Percentiles rank a stretch among this genome's conserved stretches.
phyloP scores from a whole-genome alignment of 2,888 invertebrate genomes.

The Acanthosepion lycidas region DNA sequence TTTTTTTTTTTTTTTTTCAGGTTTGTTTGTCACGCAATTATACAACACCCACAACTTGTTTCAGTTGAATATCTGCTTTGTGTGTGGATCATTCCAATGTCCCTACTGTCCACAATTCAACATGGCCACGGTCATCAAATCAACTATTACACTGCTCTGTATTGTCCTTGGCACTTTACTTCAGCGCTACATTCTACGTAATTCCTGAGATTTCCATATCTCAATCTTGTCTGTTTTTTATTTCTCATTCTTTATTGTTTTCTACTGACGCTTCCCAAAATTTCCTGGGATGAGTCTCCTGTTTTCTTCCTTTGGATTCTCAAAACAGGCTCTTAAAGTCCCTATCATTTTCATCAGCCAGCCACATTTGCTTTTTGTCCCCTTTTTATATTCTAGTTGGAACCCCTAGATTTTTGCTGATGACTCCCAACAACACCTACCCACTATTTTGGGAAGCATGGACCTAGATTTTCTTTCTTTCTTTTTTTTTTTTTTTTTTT shows the following conservation, averaged over 20 bases:
- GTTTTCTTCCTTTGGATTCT: not conserved
- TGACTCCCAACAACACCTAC: not conserved
- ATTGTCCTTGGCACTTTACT: constrained; percentile 58
- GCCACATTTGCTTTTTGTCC: not conserved
- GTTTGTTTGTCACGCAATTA: constrained; percentile 70
- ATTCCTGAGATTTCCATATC: not conserved
- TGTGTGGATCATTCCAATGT: constrained; percentile 75
- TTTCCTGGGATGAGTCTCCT: not conserved
- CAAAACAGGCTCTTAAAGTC: not conserved
- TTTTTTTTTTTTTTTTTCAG: constrained; percentile 68
- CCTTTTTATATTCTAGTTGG: no score
- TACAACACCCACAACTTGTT: constrained; percentile 72
- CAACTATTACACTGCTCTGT: constrained; percentile 59
- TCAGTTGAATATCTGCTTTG: constrained; percentile 74
- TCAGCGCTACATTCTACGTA: constrained; percentile 58
- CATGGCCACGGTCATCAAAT: constrained; percentile 63
- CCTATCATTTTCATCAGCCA: not conserved
- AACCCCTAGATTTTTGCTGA: not conserved
- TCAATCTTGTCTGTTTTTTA: not conserved
- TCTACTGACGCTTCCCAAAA: not conserved
- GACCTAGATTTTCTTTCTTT: not conserved
- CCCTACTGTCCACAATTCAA: constrained; percentile 75
- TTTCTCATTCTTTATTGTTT: not conserved
- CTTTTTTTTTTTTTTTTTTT: not conserved
- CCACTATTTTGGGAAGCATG: no score